phyloP scores from a whole-genome alignment of 2,113 vertebrate species.

The Megaceryle torquata region DNA sequence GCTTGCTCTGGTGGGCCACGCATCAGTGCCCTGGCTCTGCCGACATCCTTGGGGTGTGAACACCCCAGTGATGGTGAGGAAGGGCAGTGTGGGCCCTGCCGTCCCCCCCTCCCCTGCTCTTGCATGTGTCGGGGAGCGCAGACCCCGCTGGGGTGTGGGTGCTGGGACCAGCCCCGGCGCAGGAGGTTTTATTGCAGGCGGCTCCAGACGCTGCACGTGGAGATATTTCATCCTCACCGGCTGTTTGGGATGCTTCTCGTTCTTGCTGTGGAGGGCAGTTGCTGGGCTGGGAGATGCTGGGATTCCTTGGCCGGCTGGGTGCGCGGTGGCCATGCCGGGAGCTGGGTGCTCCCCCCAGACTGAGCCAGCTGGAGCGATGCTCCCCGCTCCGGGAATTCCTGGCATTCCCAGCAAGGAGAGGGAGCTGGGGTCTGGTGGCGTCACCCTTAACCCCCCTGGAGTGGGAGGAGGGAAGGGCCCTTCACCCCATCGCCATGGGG shows the following conservation, averaged over 20 bases:
- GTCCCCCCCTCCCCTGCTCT: rapidly evolving
- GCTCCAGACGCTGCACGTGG: neutral
- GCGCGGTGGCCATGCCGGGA: neutral
- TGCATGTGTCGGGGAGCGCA: rapidly evolving
- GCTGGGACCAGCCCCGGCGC: neutral
- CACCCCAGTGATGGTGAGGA: neutral
- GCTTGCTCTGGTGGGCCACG: neutral
- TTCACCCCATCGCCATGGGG: rapidly evolving
- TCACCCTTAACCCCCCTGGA: neutral
- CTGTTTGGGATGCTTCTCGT: conserved; percentile 70
- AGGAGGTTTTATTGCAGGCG: neutral
- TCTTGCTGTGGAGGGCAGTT: conserved; percentile 67
- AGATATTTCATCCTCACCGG: conserved; percentile 34
- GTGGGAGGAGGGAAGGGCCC: neutral
- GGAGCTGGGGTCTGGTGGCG: neutral
- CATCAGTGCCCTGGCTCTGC: neutral
- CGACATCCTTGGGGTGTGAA: rapidly evolving
- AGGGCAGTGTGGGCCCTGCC: neutral
- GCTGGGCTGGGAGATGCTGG: conserved; percentile 62
- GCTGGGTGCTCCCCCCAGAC: neutral
- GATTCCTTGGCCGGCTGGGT: conserved; percentile 61
- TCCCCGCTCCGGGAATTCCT: conserved; percentile 31
- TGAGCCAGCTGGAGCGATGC: neutral
- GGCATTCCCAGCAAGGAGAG: neutral
- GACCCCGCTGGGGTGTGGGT: neutral